Percentiles rank a stretch among this genome's conserved stretches.
These are phyloP conservation scores for Prunella himalayana DNA, from an alignment of 2,113 vertebrate genomes.

Conservation along the genomic window DNA sequence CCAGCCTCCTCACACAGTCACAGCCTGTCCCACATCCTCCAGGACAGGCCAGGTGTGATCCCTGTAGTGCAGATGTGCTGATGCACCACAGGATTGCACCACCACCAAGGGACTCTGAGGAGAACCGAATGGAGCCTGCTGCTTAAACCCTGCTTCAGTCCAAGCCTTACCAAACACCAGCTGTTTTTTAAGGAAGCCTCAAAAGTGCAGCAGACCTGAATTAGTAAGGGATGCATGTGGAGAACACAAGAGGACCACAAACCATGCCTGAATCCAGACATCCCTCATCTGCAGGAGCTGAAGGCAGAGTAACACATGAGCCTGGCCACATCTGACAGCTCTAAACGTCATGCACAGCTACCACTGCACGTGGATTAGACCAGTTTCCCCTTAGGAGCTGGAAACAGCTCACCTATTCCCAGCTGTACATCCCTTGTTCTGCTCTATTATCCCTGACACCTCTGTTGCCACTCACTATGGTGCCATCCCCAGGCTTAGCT, in stretches of 20 bases:
- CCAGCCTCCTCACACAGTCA: background rate
- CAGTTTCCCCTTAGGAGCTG: background rate
- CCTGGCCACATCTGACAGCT: background rate
- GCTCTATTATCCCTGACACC: slow-evolving; percentile 39
- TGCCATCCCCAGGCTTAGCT: background rate
- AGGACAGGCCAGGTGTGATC: background rate
- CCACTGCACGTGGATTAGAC: background rate
- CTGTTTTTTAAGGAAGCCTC: background rate
- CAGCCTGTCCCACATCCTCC: background rate
- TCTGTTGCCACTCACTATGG: background rate
- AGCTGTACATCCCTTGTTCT: background rate
- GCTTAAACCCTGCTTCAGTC: background rate
- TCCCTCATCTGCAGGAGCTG: background rate
- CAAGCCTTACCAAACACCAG: background rate
- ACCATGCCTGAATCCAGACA: background rate
- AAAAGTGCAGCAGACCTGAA: background rate
- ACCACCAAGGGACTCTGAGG: background rate
- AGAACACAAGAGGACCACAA: background rate
- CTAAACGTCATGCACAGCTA: background rate
- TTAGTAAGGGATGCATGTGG: background rate
- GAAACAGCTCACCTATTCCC: slow-evolving; percentile 15
- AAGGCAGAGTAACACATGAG: background rate
- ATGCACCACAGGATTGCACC: background rate
- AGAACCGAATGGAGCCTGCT: background rate
- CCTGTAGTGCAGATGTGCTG: background rate